Evolutionary conservation across 2,797 vertebrate species (phyloP).

Genomic region (Euphonia xanthogaster): DNA sequence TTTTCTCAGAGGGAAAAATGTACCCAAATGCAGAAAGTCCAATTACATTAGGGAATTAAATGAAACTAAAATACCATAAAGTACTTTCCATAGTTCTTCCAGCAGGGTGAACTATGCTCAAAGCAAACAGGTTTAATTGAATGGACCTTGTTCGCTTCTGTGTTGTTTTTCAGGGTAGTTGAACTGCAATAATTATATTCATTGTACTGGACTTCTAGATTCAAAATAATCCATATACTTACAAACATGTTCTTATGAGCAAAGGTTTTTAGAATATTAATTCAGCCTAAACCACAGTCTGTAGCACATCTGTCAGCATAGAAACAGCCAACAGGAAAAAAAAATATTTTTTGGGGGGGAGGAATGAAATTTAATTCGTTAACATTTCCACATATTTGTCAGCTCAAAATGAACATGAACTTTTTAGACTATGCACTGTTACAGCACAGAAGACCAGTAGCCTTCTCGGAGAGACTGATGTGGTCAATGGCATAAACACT

Average conservation of each 20-base stretch:
- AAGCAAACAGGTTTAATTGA: not conserved
- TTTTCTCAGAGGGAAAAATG: not conserved
- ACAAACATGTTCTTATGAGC: accelerated
- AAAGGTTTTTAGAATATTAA: not conserved
- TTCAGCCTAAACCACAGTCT: not conserved
- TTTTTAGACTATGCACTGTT: not conserved
- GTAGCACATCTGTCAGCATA: not conserved
- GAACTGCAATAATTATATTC: not conserved
- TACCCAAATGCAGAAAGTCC: not conserved
- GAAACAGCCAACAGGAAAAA: not conserved
- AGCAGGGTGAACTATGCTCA: not conserved
- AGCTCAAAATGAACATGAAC: not conserved
- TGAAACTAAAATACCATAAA: not conserved
- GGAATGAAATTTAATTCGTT: not conserved
- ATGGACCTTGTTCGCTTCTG: not conserved
- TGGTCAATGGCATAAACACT: not conserved
- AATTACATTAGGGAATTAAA: not conserved
- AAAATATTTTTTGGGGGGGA: accelerated
- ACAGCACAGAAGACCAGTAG: not conserved
- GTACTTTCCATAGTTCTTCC: not conserved
- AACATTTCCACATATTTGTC: not conserved
- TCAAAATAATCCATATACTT: not conserved
- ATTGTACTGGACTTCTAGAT: not conserved
- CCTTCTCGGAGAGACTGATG: not conserved
- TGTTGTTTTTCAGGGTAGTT: not conserved